Evolutionary conservation across 2,888 invertebrate species (phyloP).

Genomic region (Eupelmus urozonus): DNA sequence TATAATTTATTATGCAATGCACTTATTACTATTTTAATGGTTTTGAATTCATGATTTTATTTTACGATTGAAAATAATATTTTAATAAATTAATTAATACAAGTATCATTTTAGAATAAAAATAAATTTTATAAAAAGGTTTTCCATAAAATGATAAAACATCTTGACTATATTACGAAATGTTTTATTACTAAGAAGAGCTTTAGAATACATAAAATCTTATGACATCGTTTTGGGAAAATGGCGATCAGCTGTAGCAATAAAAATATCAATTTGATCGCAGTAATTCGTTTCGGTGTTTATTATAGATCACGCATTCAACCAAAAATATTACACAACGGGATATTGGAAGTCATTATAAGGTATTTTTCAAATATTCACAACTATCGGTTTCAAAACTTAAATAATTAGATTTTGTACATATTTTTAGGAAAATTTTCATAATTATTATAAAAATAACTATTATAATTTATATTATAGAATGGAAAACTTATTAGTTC

Average conservation of each 20-base stretch:
- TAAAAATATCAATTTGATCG: conserved; percentile 65
- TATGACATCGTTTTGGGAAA: conserved; percentile 68
- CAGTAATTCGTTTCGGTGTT: conserved; percentile 23
- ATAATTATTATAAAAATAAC: conserved; percentile 25
- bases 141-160: conserved; percentile 23
- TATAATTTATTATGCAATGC: too few species aligned
- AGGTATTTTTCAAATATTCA: conserved; percentile 21
- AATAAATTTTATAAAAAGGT: conserved; percentile 2
- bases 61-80: too few species aligned
- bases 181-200: conserved; percentile 71
- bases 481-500: not conserved
- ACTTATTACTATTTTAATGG: too few species aligned
- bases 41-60: too few species aligned
- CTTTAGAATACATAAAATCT: conserved; percentile 70
- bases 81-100: too few species aligned
- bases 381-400: conserved; percentile 37
- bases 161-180: conserved; percentile 67
- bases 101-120: too few species aligned
- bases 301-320: conserved; percentile 13
- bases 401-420: conserved; percentile 15
- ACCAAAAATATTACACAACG: conserved; percentile 23
- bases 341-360: conserved; percentile 22
- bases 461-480: conserved; percentile 9
- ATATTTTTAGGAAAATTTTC: conserved; percentile 9
- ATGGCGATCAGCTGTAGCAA: conserved; percentile 68